Evolutionary conservation across 2,888 invertebrate species (phyloP), one percentile per base, ranked within the genome.

Genomic region (Acronicta psi): DNA sequence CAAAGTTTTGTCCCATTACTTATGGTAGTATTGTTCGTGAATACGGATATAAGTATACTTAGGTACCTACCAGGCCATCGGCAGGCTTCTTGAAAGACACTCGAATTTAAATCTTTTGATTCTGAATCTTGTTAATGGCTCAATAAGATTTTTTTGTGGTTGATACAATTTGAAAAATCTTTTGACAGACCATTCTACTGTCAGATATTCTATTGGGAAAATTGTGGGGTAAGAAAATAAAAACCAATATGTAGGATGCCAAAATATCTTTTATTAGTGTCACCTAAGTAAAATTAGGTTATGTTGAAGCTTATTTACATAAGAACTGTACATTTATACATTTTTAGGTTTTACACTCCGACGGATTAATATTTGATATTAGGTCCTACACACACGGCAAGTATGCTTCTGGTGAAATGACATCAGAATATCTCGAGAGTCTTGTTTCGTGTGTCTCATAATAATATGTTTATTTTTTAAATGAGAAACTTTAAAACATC

Each of bases 321-420:
- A 72, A 54, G 20, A 67, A 71, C 73, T 81, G 74, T 80, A 82
- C 83, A 80, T 78, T 78, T 77, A 73, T 75, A 82, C 77, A 81
- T 61, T 52, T 61, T 72, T 76, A 81, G 58, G 53, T 63, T 72
- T 50, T 58, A 57, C 57, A 51, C 34, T 46, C 41, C 45, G 51
- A 54, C 52, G 37, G 46, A 42, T 57, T 57, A 51, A 51, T 42
- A 45, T 46, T 7, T 50, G 25, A 52, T 56, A 47, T 23, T 16
- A 45, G 16, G 0, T n/a, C 2, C 25, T 45, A 52, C n/a, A n/a
- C n/a, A 65, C 18, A 70, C 43, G 37, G 36, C 13, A 53, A 20
- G 8, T 57, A 14, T 17, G 41, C 36, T 29, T 43, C 14, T 20
- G 40, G 20, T 41, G 38, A 34, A 20, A 44, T 10, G 11, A 63